Evolutionary conservation across 2,888 invertebrate genomes (phyloP), one percentile per base, ranked within the genome.

Genomic region (Antheraea assamensis): DNA sequence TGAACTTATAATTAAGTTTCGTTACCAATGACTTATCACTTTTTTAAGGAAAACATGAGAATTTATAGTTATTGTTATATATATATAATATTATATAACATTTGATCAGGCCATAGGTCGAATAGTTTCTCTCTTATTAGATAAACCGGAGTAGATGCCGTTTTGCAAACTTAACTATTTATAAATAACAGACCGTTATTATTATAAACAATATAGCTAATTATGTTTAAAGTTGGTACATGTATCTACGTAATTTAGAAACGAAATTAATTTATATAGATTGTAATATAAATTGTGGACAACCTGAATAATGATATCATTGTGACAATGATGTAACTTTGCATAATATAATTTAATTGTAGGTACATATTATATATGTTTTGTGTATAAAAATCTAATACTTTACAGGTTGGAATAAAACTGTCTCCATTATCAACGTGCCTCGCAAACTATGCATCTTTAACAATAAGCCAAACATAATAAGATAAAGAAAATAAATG

Each of bases 381-480:
- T 52, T 19, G 17, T 52, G n/a, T 24, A n/a, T 17, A 61, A 61
- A 61, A 61, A 15, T 13, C 8, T 5, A 61, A 64, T 64, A 64
- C 30, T 27, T 85, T 84, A 64, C 88, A 89, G 88, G 81, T 84
- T 77, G 74, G 77, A 77, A 78, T 76, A 76, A 64, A 81, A 80
- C 79, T 79, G 78, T 78, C 21, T 77, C 82, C 77, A 73, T 78
- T 76, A 76, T 76, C 77, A 79, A 80, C 81, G 83, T 84, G 80
- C 82, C 80, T 81, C 79, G 78, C 81, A 79, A 76, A 81, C 78
- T 84, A 81, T 81, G 79, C 81, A 81, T n/a, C 79, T 81, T 87
- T 86, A 88, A 84, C 86, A 87, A 80, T 89, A 88, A 89, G 87
- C 82, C 79, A 82, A 42, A 84, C 81, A 82, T 58, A 58, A 58